Conservation (phyloP, 2,888 invertebrate genomes). For the Rhamnusium bicolor region DNA sequence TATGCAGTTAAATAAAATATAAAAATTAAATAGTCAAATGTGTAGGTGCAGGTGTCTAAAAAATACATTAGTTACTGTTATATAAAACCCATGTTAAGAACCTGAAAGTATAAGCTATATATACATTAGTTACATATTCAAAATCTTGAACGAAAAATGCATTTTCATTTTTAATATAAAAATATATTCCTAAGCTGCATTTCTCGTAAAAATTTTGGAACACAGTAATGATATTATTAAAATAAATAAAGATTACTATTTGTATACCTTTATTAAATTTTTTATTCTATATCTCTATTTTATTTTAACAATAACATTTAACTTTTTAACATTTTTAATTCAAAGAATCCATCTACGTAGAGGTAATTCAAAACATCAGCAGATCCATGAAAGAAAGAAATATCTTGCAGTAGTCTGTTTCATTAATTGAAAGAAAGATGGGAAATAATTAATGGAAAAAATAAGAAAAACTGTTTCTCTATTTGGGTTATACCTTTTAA, state of each 20-base stretch:
- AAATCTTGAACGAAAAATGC: not conserved
- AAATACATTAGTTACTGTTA: conserved; percentile 4
- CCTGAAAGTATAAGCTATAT: conserved; percentile 1
- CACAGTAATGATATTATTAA: too few species aligned
- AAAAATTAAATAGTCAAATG: not conserved
- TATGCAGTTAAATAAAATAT: not conserved
- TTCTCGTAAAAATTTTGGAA: not conserved
- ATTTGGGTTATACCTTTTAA: too few species aligned
- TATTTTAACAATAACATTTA: too few species aligned
- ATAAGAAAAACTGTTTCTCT: too few species aligned
- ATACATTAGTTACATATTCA: not conserved
- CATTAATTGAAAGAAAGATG: too few species aligned
- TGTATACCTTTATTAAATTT: not conserved
- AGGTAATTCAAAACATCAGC: not conserved
- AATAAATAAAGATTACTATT: not conserved
- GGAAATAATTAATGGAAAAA: not conserved
- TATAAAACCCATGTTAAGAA: conserved; percentile 2
- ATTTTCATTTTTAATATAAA: not conserved
- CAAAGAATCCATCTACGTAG: not conserved
- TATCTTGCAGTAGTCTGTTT: not conserved
- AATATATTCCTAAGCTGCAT: not conserved
- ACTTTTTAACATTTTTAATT: too few species aligned
- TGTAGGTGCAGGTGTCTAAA: not conserved
- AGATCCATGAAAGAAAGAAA: not conserved
- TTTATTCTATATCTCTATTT: too few species aligned